Conservation (phyloP, 2,113 vertebrate species). For the Coturnix japonica region DNA sequence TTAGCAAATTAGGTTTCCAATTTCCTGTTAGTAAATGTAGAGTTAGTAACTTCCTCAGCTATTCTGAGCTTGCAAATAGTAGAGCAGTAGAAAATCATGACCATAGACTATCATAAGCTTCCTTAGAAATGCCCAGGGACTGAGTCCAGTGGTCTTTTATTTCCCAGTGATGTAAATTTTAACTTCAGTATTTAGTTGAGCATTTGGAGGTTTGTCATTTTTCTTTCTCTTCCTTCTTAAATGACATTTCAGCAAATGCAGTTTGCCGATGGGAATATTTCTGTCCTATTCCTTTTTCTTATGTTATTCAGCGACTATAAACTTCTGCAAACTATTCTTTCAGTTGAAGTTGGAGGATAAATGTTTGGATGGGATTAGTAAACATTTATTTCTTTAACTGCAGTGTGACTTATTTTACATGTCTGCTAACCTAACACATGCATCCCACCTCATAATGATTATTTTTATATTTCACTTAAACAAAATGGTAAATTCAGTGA, state of each 20-base stretch:
- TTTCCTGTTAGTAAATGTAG: neutral
- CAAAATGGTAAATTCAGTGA: neutral
- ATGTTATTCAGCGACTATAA: neutral
- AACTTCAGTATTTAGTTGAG: neutral
- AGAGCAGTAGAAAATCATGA: neutral
- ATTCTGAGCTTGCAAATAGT: neutral
- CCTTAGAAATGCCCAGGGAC: neutral
- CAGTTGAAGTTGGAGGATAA: neutral
- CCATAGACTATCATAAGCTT: neutral
- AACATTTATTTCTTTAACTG: slow-evolving; percentile 2
- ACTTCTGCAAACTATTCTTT: neutral
- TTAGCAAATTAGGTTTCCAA: neutral
- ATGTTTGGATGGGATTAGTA: neutral
- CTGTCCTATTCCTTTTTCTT: neutral
- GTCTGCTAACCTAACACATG: neutral
- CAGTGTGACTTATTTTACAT: neutral
- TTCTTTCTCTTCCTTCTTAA: neutral
- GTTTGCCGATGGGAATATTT: neutral
- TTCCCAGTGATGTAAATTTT: neutral
- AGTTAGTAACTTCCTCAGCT: neutral
- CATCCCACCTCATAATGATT: neutral
- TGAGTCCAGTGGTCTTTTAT: neutral
- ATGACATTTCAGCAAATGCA: neutral
- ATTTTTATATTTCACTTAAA: neutral
- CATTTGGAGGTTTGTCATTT: neutral